Percentiles rank a stretch among this genome's conserved stretches.
These are phyloP conservation scores for Drosophila athabasca DNA, from an alignment of 1,140 invertebrate species.

Conservation along the genomic window DNA sequence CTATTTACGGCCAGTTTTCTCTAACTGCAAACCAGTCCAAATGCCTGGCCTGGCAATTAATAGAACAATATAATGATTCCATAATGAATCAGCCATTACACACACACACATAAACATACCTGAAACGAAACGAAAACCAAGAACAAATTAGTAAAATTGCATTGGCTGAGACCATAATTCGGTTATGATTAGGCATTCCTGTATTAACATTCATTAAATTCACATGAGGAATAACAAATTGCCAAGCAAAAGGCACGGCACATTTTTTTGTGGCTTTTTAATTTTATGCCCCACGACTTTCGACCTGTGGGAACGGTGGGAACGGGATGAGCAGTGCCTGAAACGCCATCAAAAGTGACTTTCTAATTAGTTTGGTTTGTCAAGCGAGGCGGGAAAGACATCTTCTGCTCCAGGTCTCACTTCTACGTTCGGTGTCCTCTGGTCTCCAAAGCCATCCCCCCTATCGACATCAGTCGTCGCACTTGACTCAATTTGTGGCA, in stretches of 20 bases:
- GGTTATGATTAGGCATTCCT: conserved; percentile 33
- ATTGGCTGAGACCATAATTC: conserved; percentile 14
- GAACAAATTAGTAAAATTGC: conserved; percentile 37
- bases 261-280: conserved; percentile 48
- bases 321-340: conserved; percentile 18
- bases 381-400: conserved; percentile 46
- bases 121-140: conserved; percentile 13
- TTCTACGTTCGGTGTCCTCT: not conserved
- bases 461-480: conserved; percentile 42
- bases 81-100: conserved; percentile 45
- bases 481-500: conserved; percentile 74
- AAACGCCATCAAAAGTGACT: conserved; percentile 71
- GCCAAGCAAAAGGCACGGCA: conserved; percentile 3
- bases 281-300: conserved; percentile 75
- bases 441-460: no score
- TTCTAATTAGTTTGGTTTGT: conserved; percentile 80
- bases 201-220: conserved; percentile 37
- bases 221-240: conserved; percentile 4
- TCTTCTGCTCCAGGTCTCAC: not conserved
- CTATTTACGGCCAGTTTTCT: conserved; percentile 54
- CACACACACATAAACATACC: conserved; percentile 2
- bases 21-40: conserved; percentile 32
- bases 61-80: conserved; percentile 66
- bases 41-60: conserved; percentile 63
- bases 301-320: conserved; percentile 53